These are phyloP conservation scores for Eupsilia transversa DNA, from an alignment of 2,888 invertebrate genomes.

Conservation along the genomic window DNA sequence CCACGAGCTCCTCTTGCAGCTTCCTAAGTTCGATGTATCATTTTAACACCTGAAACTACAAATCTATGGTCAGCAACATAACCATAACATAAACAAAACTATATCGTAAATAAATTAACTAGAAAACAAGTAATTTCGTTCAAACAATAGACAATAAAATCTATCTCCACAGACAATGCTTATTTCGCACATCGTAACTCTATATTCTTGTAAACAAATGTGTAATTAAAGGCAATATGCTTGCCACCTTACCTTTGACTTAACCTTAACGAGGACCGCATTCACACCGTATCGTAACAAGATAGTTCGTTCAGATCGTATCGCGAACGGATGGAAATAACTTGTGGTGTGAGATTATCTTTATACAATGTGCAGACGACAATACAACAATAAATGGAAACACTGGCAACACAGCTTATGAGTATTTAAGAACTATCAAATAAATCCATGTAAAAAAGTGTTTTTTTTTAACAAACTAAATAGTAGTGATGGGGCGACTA, in stretches of 20 bases:
- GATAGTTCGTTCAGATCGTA: conserved; percentile 47
- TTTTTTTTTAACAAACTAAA: too few species aligned
- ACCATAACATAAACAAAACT: not conserved
- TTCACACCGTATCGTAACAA: conserved; percentile 60
- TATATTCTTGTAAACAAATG: conserved; percentile 57
- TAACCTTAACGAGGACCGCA: conserved; percentile 56
- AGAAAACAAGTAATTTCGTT: not conserved
- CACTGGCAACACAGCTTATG: too few species aligned
- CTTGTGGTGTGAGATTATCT: conserved; percentile 38
- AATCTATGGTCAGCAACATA: not conserved
- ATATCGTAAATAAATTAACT: not conserved
- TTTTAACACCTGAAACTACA: not conserved
- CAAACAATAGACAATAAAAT: conserved; percentile 32
- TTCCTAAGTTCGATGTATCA: too few species aligned
- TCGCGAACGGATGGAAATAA: conserved; percentile 46
- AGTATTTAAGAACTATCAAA: too few species aligned
- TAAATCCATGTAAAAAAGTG: too few species aligned
- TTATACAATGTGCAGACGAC: too few species aligned
- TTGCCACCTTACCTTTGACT: conserved; percentile 53
- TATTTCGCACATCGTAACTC: conserved; percentile 43
- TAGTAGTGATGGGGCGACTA: too few species aligned
- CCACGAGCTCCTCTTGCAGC: too few species aligned
- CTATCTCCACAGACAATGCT: conserved; percentile 31
- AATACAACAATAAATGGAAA: too few species aligned
- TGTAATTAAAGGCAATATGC: conserved; percentile 57